Base-by-base conservation (phyloP, 2,797 vertebrate genomes). In the Schizopygopsis pylzovi region DNA sequence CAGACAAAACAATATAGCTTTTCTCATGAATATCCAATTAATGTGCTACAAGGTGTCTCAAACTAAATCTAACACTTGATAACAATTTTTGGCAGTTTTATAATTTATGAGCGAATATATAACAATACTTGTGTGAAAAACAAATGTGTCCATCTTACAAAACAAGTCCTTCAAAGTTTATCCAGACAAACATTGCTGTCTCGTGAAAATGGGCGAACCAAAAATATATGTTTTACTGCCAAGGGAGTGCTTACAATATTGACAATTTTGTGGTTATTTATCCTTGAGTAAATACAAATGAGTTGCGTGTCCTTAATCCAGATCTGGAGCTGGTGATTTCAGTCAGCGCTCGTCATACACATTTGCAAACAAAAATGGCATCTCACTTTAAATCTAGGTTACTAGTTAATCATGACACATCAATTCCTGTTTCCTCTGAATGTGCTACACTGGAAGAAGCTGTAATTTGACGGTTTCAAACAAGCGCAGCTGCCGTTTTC, bases 401-500 rank as follows among this genome's bases (percentile, higher is more conserved):
- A 59, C 15, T 12, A 43, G 67, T 82, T 61, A 56, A 59, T 56
- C 52, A 56, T 28, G 22, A 45, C 8, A 56, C n/a, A 59, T 59
- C 52, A 59, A 43, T 72, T 84, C 61, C 59, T 28, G 49, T 41
- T 82, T 43, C 6, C 4, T 33, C 67, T 56, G 12, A 68, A 81
- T 56, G 33, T 54, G 39, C 28, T 59, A 7, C 37, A 45, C 37
- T n/a, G 18, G 37, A 78, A 78, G 4, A 77, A 70, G 49, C 16
- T 79, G 49, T 59, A 71, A 47, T 39, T n/a, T 79, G 83, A 85
- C 76, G 47, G 39, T 71, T 85, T 79, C n/a, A 85, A 18, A 73
- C 25, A 45, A 77, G 45, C 8, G 22, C 59, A 39, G 10, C 37
- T 68, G 73, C 70, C 39, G n/a, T n/a, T 70, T 79, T 54, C 47